A percentile compares a stretch with the other conserved stretches of the same genome.
phyloP scores from a whole-genome alignment of 2,797 vertebrate genomes.

The Carcharodon carcharias region DNA sequence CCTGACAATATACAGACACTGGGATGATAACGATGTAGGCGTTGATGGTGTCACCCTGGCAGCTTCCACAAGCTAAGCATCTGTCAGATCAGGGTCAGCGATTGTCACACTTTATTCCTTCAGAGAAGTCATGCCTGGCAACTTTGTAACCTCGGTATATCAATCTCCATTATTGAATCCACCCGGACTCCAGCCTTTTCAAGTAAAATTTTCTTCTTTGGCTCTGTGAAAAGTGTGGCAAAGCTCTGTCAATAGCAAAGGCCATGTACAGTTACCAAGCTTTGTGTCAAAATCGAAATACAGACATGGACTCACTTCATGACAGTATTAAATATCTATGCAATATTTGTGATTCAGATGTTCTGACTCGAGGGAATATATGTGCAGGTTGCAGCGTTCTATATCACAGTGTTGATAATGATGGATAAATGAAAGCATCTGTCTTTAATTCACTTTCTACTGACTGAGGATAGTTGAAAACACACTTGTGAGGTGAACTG shows the following conservation, averaged over 20 bases:
- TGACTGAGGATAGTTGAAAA: neutral
- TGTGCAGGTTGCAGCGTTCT: neutral
- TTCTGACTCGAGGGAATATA: neutral
- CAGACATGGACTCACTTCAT: neutral
- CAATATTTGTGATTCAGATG: neutral
- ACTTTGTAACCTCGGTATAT: neutral
- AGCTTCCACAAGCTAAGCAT: neutral
- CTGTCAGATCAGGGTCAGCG: conserved; percentile 27
- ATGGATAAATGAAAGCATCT: neutral
- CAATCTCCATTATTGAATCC: neutral
- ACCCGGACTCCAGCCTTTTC: neutral
- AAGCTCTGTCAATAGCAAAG: neutral
- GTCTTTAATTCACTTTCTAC: neutral
- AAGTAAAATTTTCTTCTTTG: neutral
- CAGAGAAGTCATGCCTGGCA: neutral
- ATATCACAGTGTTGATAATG: neutral
- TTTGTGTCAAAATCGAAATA: neutral
- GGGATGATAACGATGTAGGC: neutral
- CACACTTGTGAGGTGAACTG: too few relatives aligned
- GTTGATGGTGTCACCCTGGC: neutral
- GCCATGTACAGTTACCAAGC: neutral
- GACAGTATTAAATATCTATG: neutral
- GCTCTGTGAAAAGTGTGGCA: neutral
- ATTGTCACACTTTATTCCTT: neutral
- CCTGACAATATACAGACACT: neutral